Conservation (phyloP, 2,888 invertebrate species). For the Druceiella hillmani region DNA sequence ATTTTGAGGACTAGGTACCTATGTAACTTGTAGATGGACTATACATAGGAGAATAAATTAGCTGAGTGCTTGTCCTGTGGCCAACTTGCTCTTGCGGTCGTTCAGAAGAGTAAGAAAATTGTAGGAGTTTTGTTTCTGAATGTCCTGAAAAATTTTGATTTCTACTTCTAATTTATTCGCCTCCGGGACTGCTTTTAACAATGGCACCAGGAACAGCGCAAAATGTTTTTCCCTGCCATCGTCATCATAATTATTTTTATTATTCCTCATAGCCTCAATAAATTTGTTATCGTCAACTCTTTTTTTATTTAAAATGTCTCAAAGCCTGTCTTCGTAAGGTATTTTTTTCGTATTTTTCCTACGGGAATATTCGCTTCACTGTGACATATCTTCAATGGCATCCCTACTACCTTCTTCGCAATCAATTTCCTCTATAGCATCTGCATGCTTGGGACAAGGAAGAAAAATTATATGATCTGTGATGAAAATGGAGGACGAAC, state of each 20-base stretch:
- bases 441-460: conserved; percentile 3
- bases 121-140: conserved; percentile 7
- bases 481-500: background rate
- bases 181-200: conserved; percentile 11
- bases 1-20: conserved; percentile 7
- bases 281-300: conserved; percentile 6
- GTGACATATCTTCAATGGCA: conserved; percentile 7
- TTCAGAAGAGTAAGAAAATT: too few relatives aligned
- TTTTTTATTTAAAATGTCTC: conserved; percentile 10
- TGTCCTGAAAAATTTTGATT: conserved; percentile 3
- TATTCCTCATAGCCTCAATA: conserved; percentile 7
- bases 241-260: conserved; percentile 5
- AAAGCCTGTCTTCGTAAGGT: conserved; percentile 11
- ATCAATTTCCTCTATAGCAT: conserved; percentile 3
- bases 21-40: conserved; percentile 8
- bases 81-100: too few relatives aligned
- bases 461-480: conserved; percentile 9
- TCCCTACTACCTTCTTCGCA: conserved; percentile 9
- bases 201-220: conserved; percentile 10
- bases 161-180: conserved; percentile 9
- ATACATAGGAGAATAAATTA: conserved; percentile 9
- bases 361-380: conserved; percentile 9
- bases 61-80: too few relatives aligned
- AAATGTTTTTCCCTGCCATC: conserved; percentile 8
- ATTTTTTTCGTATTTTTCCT: conserved; percentile 9